Conservation (phyloP, 2,888 invertebrate species). For the Stenchaetothrips biformis region DNA sequence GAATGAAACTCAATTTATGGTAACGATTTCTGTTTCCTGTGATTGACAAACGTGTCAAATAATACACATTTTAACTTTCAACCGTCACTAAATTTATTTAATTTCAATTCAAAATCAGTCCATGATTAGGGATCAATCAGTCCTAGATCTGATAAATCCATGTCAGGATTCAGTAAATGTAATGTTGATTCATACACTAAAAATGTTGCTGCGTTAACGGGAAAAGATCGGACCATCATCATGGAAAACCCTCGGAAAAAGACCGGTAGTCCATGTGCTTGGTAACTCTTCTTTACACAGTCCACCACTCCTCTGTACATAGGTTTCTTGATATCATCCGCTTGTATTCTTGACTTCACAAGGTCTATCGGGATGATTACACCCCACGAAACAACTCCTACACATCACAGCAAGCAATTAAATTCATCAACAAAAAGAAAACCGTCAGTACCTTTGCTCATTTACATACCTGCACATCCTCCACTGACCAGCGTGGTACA, state of each 20-base stretch:
- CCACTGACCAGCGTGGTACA: constrained; percentile 43
- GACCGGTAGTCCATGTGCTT: constrained; percentile 52
- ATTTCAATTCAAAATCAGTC: background rate
- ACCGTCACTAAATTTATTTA: background rate
- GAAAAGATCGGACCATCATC: constrained; percentile 60
- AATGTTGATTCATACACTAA: constrained; percentile 49
- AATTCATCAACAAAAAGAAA: background rate
- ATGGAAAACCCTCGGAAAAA: constrained; percentile 61
- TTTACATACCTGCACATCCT: constrained; percentile 42
- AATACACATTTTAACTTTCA: background rate
- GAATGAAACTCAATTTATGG: no score
- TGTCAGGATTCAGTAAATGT: background rate
- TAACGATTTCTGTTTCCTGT: no score
- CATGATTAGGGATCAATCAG: no score
- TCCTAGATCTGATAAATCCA: no score
- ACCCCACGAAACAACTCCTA: constrained; percentile 61
- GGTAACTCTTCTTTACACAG: constrained; percentile 54
- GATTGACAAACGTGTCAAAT: no score
- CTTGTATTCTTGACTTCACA: constrained; percentile 68
- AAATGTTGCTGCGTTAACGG: constrained; percentile 63
- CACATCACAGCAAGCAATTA: background rate
- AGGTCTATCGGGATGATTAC: constrained; percentile 67
- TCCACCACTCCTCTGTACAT: constrained; percentile 55
- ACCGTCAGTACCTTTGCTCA: background rate
- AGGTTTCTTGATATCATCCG: constrained; percentile 53